phyloP scores from a whole-genome alignment of 1,140 invertebrate species.

The Cyrtorhinus lividipennis region DNA sequence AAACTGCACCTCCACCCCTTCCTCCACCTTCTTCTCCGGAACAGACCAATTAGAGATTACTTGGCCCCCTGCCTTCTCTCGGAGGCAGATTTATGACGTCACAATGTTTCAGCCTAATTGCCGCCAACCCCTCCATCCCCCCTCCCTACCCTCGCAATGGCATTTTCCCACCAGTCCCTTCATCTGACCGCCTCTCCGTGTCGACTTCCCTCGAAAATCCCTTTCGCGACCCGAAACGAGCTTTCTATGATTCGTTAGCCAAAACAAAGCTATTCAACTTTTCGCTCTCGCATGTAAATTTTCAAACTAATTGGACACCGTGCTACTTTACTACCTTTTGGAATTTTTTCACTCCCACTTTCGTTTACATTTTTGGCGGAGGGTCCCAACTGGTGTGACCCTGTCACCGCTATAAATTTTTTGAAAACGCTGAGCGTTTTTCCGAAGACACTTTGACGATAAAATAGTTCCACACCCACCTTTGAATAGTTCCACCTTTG shows the following conservation, averaged over 20 bases:
- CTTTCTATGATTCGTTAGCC: constrained; percentile 4
- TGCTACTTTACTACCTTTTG: not conserved
- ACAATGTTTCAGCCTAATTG: constrained; percentile 16
- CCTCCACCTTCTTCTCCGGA: not conserved
- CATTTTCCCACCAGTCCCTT: not conserved
- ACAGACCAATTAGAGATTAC: constrained; percentile 17
- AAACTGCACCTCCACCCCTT: not conserved
- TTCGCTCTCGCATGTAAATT: not conserved
- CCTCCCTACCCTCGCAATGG: not conserved
- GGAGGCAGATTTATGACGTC: constrained; percentile 11
- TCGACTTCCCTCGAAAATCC: not conserved
- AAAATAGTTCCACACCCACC: no score
- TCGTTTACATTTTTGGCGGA: not conserved
- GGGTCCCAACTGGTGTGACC: no score
- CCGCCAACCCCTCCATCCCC: not conserved
- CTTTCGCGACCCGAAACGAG: not conserved
- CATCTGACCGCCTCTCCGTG: not conserved
- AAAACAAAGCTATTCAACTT: constrained; percentile 6
- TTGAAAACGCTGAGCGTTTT: no score
- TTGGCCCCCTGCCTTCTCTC: constrained; percentile 11
- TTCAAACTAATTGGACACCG: not conserved
- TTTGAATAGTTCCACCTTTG: no score
- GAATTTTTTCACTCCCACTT: not conserved
- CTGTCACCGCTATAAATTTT: no score
- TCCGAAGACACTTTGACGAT: no score